Percentiles rank a stretch among this genome's conserved stretches.
phyloP scores from a whole-genome alignment of 2,888 invertebrate species.

The Idaea straminata region DNA sequence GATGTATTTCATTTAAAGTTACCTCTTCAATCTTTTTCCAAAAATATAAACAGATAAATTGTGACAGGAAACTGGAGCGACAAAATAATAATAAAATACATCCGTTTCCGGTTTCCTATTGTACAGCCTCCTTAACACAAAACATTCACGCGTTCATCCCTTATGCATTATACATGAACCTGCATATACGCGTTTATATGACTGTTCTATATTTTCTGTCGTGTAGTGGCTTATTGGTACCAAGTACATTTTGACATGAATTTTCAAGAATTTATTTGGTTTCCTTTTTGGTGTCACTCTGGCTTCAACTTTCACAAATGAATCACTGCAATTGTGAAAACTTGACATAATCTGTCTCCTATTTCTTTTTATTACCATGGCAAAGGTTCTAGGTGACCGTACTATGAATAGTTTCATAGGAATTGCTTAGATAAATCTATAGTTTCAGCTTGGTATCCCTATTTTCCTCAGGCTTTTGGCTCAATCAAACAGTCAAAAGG shows the following conservation, averaged over 20 bases:
- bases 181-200: conserved; percentile 42
- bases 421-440: too few species aligned
- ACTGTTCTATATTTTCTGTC: conserved; percentile 3
- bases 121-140: conserved; percentile 27
- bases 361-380: too few species aligned
- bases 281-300: background rate
- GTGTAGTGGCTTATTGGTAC: conserved; percentile 6
- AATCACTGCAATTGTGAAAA: too few species aligned
- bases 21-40: background rate
- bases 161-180: conserved; percentile 64
- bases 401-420: too few species aligned
- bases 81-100: background rate
- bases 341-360: too few species aligned
- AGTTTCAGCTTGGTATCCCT: too few species aligned
- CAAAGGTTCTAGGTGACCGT: too few species aligned
- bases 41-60: background rate
- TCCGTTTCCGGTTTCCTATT: conserved; percentile 3
- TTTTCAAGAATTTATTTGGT: background rate
- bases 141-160: conserved; percentile 57
- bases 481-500: too few species aligned
- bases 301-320: too few species aligned
- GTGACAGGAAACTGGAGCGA: background rate
- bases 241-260: conserved; percentile 7
- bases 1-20: background rate
- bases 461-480: too few species aligned